Evolutionary conservation across 1,140 invertebrate genomes (phyloP).

Genomic region (Neoseiulus cucumeris): DNA sequence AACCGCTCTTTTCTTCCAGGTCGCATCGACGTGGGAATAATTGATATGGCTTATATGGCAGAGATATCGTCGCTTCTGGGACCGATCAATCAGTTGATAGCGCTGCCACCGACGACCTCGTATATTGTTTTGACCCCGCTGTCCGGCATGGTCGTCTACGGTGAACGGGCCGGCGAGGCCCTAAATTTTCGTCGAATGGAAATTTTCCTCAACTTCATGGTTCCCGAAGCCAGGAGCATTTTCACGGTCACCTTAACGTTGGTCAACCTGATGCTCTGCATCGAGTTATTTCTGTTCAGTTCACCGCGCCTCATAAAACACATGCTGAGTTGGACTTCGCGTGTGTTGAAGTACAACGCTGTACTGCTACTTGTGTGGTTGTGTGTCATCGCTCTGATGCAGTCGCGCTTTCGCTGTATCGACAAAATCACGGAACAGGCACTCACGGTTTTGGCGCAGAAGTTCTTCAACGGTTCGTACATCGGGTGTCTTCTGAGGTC

Average conservation of each 20-base stretch:
- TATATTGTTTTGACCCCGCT: not conserved
- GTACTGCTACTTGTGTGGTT: not conserved
- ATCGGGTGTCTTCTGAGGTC: not conserved
- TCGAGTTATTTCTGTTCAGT: not conserved
- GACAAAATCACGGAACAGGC: not conserved
- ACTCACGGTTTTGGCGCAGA: not conserved
- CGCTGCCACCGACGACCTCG: not conserved
- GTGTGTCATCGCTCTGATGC: not conserved
- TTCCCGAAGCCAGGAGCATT: not conserved
- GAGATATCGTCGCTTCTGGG: not conserved
- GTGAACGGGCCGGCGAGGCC: not conserved
- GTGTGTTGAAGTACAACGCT: slow-evolving; percentile 1
- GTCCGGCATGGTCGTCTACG: not conserved
- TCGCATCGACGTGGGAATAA: slow-evolving; percentile 6
- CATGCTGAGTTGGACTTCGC: not conserved
- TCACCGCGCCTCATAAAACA: not conserved
- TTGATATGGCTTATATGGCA: not conserved
- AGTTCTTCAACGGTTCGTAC: not conserved
- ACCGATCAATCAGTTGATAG: not conserved
- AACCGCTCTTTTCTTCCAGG: not conserved
- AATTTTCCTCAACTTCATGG: not conserved
- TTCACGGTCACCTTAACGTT: not conserved
- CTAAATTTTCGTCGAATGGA: slow-evolving; percentile 1
- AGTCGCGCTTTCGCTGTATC: not conserved
- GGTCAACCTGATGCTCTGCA: not conserved